Evolutionary conservation across 2,888 invertebrate genomes (phyloP).

Genomic region (Phasia obesa): DNA sequence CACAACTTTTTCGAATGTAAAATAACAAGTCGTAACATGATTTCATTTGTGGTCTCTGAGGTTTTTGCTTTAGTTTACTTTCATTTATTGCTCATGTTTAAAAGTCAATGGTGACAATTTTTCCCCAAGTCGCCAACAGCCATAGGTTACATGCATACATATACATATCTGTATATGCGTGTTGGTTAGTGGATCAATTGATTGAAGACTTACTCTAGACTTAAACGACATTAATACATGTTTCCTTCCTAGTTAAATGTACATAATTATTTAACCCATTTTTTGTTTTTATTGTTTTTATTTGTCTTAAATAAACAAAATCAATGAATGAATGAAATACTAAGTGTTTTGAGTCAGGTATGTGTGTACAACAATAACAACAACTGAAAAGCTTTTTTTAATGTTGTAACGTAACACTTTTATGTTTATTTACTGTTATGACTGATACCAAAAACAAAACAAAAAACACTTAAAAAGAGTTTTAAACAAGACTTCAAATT

Average conservation of each 20-base stretch:
- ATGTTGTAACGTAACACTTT: conserved; percentile 36
- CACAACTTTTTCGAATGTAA: conserved; percentile 48
- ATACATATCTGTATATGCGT: not conserved
- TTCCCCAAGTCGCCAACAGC: too few relatives aligned
- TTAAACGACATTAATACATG: conserved; percentile 10
- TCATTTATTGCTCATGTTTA: conserved; percentile 21
- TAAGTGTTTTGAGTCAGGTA: not conserved
- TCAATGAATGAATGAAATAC: conserved; percentile 16
- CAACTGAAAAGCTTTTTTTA: conserved; percentile 7
- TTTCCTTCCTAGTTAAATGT: conserved; percentile 73
- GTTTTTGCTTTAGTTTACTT: conserved; percentile 36
- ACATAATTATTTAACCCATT: not conserved
- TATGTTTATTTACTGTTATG: conserved; percentile 12
- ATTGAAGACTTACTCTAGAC: conserved; percentile 3
- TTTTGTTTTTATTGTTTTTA: not conserved
- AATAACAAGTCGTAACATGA: not conserved
- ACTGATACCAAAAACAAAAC: conserved; percentile 4
- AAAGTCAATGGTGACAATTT: conserved; percentile 18
- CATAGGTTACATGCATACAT: not conserved
- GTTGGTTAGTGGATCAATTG: conserved; percentile 5
- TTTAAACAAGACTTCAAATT: conserved; percentile 21
- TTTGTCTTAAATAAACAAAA: conserved; percentile 45
- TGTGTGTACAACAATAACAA: not conserved
- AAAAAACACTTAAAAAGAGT: not conserved
- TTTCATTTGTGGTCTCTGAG: conserved; percentile 8